These are phyloP conservation scores for Liopterus haemorrhoidalis DNA, from an alignment of 2,888 invertebrate species.

Conservation along the genomic window DNA sequence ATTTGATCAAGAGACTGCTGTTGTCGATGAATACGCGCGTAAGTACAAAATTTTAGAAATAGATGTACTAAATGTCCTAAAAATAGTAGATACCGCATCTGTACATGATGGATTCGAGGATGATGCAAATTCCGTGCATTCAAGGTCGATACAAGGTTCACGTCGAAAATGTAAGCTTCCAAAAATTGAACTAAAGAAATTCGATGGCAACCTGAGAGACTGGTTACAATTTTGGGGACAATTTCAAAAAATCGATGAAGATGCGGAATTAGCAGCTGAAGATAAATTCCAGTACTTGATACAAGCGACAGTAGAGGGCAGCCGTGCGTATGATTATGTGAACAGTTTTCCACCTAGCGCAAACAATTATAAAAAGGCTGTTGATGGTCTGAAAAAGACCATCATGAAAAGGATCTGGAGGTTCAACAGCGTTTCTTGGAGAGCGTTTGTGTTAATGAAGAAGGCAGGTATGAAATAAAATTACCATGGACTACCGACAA, in stretches of 20 bases:
- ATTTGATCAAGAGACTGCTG: no score
- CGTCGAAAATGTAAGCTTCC: slow-evolving; percentile 1
- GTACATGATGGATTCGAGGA: no score
- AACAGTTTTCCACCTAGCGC: slow-evolving; percentile 8
- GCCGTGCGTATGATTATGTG: slow-evolving; percentile 3
- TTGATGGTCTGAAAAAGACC: slow-evolving; percentile 3
- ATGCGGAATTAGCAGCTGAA: not conserved
- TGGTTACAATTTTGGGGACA: slow-evolving; percentile 8
- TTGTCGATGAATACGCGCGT: no score
- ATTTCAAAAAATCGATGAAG: slow-evolving; percentile 3
- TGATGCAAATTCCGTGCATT: no score
- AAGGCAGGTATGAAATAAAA: slow-evolving; percentile 32
- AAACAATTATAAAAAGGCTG: slow-evolving; percentile 1
- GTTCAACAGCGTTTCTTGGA: not conserved
- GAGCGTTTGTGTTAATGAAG: not conserved
- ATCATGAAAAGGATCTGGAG: slow-evolving; percentile 19
- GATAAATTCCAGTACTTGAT: not conserved
- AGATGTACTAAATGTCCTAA: no score
- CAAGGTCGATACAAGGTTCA: no score
- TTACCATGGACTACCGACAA: slow-evolving; percentile 33
- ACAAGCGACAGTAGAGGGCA: slow-evolving; percentile 1
- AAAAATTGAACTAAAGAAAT: slow-evolving; percentile 4
- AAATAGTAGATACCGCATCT: no score
- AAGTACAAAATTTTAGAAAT: no score
- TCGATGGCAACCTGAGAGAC: slow-evolving; percentile 1